A percentile compares a stretch with the other conserved stretches of the same genome.
phyloP scores from a whole-genome alignment of 2,888 invertebrate genomes.

The Apotomis capreana region DNA sequence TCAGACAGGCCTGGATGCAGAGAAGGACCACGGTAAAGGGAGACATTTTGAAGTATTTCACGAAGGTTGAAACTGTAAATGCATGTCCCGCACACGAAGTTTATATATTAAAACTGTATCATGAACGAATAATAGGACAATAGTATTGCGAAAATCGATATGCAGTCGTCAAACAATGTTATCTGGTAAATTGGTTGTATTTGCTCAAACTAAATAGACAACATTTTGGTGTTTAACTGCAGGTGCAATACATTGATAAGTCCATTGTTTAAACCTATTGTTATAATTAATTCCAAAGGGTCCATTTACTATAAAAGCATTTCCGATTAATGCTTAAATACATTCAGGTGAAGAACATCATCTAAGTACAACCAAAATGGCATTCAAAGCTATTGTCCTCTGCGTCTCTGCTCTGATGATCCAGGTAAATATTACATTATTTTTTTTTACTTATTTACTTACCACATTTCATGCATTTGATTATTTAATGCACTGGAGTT shows the following conservation, averaged over 20 bases:
- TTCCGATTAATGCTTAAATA: not conserved
- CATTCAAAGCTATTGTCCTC: constrained; percentile 25
- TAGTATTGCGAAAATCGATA: not conserved
- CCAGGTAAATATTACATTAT: not conserved
- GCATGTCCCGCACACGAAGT: not conserved
- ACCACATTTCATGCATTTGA: too few relatives aligned
- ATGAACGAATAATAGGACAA: not conserved
- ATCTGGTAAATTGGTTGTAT: too few relatives aligned
- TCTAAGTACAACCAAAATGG: constrained; percentile 6
- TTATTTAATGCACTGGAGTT: too few relatives aligned
- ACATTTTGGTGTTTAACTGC: not conserved
- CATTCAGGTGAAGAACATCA: not conserved
- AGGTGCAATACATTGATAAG: not conserved
- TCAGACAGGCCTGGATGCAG: constrained; percentile 59
- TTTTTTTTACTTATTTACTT: too few relatives aligned
- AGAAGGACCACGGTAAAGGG: constrained; percentile 51
- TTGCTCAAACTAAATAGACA: too few relatives aligned
- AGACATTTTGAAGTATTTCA: constrained; percentile 47
- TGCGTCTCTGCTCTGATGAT: constrained; percentile 28
- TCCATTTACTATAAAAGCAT: not conserved
- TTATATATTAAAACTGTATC: not conserved
- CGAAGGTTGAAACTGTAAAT: too few relatives aligned
- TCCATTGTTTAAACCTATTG: not conserved
- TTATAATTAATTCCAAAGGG: not conserved
- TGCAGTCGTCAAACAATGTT: not conserved